These are phyloP conservation scores for Calcarius lapponicus DNA, from an alignment of 2,797 vertebrate species.

Conservation along the genomic window DNA sequence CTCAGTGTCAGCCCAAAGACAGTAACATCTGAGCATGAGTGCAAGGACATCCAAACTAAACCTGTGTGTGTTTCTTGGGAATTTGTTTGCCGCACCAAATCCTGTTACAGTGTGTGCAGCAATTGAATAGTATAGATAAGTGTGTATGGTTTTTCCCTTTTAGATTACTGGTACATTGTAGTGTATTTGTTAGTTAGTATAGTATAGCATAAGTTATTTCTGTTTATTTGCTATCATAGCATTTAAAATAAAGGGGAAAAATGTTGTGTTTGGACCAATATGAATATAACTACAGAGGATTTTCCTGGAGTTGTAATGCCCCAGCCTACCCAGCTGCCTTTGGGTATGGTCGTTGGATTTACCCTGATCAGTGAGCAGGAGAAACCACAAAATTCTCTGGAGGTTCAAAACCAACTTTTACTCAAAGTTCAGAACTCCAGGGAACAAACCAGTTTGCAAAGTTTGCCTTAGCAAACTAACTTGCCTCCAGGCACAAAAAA, in stretches of 20 bases:
- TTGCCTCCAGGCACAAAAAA: neutral
- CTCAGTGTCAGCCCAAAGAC: neutral
- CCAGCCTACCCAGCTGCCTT: rapidly evolving
- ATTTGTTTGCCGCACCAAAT: neutral
- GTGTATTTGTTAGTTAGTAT: neutral
- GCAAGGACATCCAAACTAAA: neutral
- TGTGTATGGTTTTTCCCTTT: neutral
- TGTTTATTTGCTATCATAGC: neutral
- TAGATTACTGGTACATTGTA: neutral
- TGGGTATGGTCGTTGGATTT: neutral
- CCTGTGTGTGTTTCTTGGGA: neutral
- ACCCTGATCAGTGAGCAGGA: neutral
- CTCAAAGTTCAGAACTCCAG: neutral
- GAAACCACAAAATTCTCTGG: neutral
- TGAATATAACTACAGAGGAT: neutral
- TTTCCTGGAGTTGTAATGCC: neutral
- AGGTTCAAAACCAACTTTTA: neutral
- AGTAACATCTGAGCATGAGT: neutral
- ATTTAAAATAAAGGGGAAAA: neutral
- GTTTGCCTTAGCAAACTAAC: neutral
- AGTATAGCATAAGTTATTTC: neutral
- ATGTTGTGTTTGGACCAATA: neutral
- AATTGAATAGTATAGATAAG: neutral
- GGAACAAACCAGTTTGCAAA: neutral
- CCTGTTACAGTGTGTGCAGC: rapidly evolving